Conservation (phyloP, 2,888 invertebrate genomes). For the Epirrita christyi region DNA sequence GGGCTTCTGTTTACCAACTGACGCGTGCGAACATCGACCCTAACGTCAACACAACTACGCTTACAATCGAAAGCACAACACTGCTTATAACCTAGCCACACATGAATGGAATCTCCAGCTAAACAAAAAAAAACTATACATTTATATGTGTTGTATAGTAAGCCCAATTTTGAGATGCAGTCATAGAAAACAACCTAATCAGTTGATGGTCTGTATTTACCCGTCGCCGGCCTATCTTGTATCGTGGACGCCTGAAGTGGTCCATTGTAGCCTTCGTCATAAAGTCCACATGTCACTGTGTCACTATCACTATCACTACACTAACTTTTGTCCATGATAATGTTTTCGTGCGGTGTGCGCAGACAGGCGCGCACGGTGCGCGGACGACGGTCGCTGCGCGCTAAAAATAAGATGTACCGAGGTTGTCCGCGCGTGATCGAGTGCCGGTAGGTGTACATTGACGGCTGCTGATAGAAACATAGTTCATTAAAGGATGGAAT, state of each 20-base stretch:
- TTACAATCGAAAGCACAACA: slow-evolving; percentile 27
- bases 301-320: slow-evolving; percentile 51
- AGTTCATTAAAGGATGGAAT: slow-evolving; percentile 22
- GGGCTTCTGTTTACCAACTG: slow-evolving; percentile 37
- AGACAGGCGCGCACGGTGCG: slow-evolving; percentile 38
- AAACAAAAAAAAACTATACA: slow-evolving; percentile 17
- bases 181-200: slow-evolving; percentile 49
- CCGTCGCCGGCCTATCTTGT: slow-evolving; percentile 63
- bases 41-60: slow-evolving; percentile 28
- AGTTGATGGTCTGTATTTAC: slow-evolving; percentile 49
- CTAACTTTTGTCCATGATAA: slow-evolving; percentile 35
- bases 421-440: slow-evolving; percentile 37
- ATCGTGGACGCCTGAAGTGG: slow-evolving; percentile 68
- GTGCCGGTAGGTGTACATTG: slow-evolving; percentile 40
- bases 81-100: slow-evolving; percentile 13
- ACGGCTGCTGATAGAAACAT: slow-evolving; percentile 27
- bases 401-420: slow-evolving; percentile 70
- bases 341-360: slow-evolving; percentile 39
- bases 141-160: slow-evolving; percentile 17
- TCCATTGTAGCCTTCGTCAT: slow-evolving; percentile 78
- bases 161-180: slow-evolving; percentile 4
- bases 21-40: slow-evolving; percentile 30
- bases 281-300: slow-evolving; percentile 68
- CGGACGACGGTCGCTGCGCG: slow-evolving; percentile 64
- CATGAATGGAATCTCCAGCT: slow-evolving; percentile 27